Evolutionary conservation across 37 sponge, comb jelly and placozoan genomes (phyloP), one percentile per base, ranked within the genome.

Genomic region (Crambe crambe): DNA sequence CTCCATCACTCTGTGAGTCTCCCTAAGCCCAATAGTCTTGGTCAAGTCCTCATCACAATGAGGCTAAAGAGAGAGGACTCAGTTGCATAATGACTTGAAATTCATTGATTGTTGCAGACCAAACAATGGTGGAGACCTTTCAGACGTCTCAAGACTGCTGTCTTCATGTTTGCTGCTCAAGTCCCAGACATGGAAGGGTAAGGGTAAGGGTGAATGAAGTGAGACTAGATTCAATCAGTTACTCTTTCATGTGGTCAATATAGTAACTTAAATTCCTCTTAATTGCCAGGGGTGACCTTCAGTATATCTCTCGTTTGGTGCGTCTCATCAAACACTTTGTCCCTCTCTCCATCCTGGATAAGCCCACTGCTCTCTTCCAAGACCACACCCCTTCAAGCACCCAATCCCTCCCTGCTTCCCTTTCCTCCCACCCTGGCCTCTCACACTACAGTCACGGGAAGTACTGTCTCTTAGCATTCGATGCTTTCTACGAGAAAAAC

Each of bases 151-250:
- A 92, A 92, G 85, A 47, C 85, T 1, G 60, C 73, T n/a, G 74
- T 88, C 2, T 85, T 92, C 58, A 87, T 92, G 85, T 62, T 82
- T 66, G 93, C 93, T 35, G 71, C 86, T 22, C 93, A 92, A 54
- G 89, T 81, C 1, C 44, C 74, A 5, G 62, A 83, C 56, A 83
- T 84, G 72, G 65, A 75, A 6, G 78, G 83, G 83, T 81, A 6
- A 31, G 66, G 1, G 31, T 60, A 12, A 15, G 10, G 20, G 6
- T 17, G 63, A 22, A 25, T 34, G 8, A 35, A 38, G 10, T 22
- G 37, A 4, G 23, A 38, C 10, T 36, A 23, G 3, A 35, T 62
- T 3, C 39, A 3, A 37, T 57, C 2, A 5, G 26, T 58, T n/a
- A n/a, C n/a, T n/a, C n/a, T n/a, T n/a, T n/a, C n/a, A n/a, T n/a